These are phyloP conservation scores for Ridgeia piscesae DNA, from an alignment of 1,140 invertebrate species.

Conservation along the genomic window DNA sequence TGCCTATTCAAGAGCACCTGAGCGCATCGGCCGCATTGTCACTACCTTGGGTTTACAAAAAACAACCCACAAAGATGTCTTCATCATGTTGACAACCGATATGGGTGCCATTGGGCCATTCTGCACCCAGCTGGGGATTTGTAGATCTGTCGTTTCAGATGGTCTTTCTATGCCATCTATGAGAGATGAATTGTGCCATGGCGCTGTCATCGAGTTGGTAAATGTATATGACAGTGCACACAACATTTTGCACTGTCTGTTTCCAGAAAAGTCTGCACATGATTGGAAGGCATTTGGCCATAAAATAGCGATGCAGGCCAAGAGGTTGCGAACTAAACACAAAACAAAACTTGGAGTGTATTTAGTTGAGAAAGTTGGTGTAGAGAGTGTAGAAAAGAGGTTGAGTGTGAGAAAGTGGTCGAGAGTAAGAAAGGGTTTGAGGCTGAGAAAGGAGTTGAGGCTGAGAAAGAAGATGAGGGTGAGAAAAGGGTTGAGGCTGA, in stretches of 20 bases:
- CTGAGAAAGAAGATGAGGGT: background rate
- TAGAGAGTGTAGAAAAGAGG: background rate
- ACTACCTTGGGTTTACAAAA: background rate
- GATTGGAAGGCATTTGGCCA: conserved; percentile 6
- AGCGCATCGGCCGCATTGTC: background rate
- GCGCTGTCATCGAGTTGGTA: background rate
- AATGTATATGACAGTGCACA: background rate
- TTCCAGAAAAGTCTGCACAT: background rate
- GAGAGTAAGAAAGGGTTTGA: no score
- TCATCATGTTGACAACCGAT: background rate
- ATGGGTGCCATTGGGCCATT: conserved; percentile 6
- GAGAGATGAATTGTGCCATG: conserved; percentile 1
- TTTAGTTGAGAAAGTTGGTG: conserved; percentile 5
- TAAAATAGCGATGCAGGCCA: background rate
- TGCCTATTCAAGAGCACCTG: background rate
- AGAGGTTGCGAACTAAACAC: background rate
- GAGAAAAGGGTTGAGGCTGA: background rate
- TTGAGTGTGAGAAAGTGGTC: no score
- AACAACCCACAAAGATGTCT: background rate
- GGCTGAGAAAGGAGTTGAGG: background rate
- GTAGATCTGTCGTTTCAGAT: background rate
- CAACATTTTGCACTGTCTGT: conserved; percentile 12
- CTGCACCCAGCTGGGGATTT: background rate
- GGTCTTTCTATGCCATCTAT: conserved; percentile 3
- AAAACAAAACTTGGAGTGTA: conserved; percentile 14